Evolutionary conservation across 2,797 vertebrate species (phyloP).

Genomic region (Holocentrus rufus): DNA sequence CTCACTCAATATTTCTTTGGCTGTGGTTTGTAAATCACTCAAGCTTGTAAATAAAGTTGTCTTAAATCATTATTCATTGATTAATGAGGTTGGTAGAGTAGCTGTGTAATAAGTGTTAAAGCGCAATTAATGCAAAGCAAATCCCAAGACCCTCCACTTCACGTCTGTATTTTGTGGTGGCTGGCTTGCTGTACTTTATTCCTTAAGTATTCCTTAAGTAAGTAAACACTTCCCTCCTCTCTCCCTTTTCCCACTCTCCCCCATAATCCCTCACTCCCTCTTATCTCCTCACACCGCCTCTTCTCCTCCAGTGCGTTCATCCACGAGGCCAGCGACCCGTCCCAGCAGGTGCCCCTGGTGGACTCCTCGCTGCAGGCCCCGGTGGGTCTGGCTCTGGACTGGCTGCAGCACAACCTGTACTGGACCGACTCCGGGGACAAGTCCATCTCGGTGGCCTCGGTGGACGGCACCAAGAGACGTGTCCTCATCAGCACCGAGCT

Average conservation of each 20-base stretch:
- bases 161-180: slow-evolving; percentile 39
- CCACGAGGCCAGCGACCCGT: slow-evolving; percentile 90
- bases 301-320: slow-evolving; percentile 87
- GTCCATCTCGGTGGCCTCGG: slow-evolving; percentile 93
- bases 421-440: slow-evolving; percentile 97
- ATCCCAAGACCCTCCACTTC: slow-evolving; percentile 6
- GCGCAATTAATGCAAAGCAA: slow-evolving; percentile 36
- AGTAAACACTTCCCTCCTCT: not conserved
- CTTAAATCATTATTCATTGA: slow-evolving; percentile 10
- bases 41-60: slow-evolving; percentile 6
- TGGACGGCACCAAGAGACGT: slow-evolving; percentile 88
- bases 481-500: slow-evolving; percentile 90
- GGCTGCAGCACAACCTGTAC: slow-evolving; percentile 98
- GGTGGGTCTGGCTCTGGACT: slow-evolving; percentile 94
- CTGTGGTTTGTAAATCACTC: slow-evolving; percentile 4
- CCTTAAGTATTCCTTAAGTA: too few relatives aligned
- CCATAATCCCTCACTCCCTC: not conserved
- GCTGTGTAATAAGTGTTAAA: slow-evolving; percentile 13
- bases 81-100: slow-evolving; percentile 13
- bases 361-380: slow-evolving; percentile 90
- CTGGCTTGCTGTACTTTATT: slow-evolving; percentile 21
- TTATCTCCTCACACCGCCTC: not conserved
- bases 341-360: slow-evolving; percentile 90
- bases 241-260: not conserved
- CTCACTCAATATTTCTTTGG: not conserved